These are phyloP conservation scores for Zaprionus obscuricornis DNA, from an alignment of 2,888 invertebrate species.

Conservation along the genomic window DNA sequence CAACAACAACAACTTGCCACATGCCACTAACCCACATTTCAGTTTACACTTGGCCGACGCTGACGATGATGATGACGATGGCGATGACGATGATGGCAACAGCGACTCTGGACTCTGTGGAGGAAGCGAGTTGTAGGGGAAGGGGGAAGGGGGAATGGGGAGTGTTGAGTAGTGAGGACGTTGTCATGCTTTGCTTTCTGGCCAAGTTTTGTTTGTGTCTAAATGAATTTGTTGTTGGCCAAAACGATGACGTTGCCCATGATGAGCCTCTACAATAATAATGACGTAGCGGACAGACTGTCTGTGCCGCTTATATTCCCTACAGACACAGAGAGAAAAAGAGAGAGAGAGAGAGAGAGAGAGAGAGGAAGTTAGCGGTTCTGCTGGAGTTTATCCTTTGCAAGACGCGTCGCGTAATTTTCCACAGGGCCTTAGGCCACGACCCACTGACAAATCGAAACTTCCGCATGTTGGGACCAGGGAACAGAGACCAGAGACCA, in stretches of 20 bases:
- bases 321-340: too few relatives aligned
- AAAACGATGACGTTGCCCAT: conserved; percentile 54
- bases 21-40: conserved; percentile 70
- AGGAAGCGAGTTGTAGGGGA: too few relatives aligned
- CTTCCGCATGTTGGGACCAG: conserved; percentile 68
- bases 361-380: not conserved
- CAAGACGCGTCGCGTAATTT: conserved; percentile 53
- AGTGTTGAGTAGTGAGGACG: not conserved
- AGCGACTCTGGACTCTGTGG: too few relatives aligned
- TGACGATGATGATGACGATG: conserved; percentile 16
- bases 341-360: too few relatives aligned
- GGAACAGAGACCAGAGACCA: conserved; percentile 16
- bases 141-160: not conserved
- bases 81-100: conserved; percentile 4
- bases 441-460: conserved; percentile 71
- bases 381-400: conserved; percentile 51
- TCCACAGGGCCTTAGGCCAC: conserved; percentile 51
- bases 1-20: conserved; percentile 18
- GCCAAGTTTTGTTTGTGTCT: conserved; percentile 56
- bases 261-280: conserved; percentile 31
- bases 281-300: conserved; percentile 63
- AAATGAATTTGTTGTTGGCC: conserved; percentile 49
- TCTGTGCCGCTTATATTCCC: too few relatives aligned
- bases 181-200: conserved; percentile 49
- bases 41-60: conserved; percentile 42